Base-by-base conservation (phyloP, 1,140 invertebrate genomes). In the Diploscapter pachys region DNA sequence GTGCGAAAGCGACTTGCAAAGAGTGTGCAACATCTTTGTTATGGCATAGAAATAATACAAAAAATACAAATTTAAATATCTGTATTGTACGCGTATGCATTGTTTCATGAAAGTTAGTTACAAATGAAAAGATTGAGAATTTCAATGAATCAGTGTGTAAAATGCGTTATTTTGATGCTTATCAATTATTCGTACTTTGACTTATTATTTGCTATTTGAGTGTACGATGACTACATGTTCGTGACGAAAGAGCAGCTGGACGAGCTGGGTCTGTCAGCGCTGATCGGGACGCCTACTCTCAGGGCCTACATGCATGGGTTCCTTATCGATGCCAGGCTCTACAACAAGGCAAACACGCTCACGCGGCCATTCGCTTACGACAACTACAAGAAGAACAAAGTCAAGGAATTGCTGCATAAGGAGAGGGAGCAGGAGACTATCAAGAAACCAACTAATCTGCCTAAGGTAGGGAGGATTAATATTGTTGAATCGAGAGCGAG, bases 211-310 rank as follows among this genome's bases (percentile, higher is more conserved):
- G 9, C 31, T 70, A 31, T 69, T 86, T 90, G 90, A 81, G 91
- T 98, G n/a, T 99, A 98, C 86, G 96, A 99, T 87, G 95, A 99
- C 87, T 99, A 98, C 84, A 97, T 98, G 87, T 99, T 99, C 88
- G 90, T 99, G 0, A 98, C 95, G 0, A 90, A 92, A 80, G 90
- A 92, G 82, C 95, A 99, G 85, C 86, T 99, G 11, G 92, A 94
- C 9, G 91, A 93, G 80, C 86, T 99, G 53, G 93, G 93, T n/a
- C 87, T 99, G 71, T 90, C 90, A 72, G 92, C 97, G 88, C 88
- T 98, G 4, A 91, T 96, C 76, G 91, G 91, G 74, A 94, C 93
- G 3, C 94, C 92, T 88, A 88, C 98, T 62, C 88, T 99, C 11
- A 88, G 93, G 83, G 95, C 93, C 2, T 97, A 98, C 82, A 99